Conservation (phyloP, 2,888 invertebrate species). For the Pristionchus mayeri region DNA sequence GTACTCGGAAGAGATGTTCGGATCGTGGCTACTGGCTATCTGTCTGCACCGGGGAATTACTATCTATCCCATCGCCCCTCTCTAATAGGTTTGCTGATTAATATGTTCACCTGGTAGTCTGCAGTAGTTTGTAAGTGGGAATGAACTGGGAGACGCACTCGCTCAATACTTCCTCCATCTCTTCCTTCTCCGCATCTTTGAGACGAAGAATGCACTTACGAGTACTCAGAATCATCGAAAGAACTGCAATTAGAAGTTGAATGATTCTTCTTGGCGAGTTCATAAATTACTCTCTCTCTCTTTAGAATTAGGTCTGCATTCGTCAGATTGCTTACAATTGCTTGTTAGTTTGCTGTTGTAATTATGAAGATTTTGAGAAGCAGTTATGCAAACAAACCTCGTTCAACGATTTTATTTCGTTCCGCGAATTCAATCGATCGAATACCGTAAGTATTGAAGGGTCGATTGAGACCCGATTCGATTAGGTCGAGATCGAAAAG, state of each 20-base stretch:
- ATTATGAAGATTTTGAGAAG: not conserved
- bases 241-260: no score
- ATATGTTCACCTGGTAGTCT: constrained; percentile 16
- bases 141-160: constrained; percentile 11
- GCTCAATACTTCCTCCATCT: constrained; percentile 11
- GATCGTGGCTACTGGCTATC: constrained; percentile 27
- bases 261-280: not conserved
- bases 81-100: not conserved
- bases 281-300: not conserved
- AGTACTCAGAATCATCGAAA: not conserved
- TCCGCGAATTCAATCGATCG: constrained; percentile 28
- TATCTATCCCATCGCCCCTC: no score
- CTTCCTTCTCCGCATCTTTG: constrained; percentile 10
- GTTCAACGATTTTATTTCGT: constrained; percentile 23
- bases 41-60: not conserved
- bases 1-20: constrained; percentile 28
- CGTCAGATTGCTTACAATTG: not conserved
- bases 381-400: not conserved
- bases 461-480: constrained; percentile 31
- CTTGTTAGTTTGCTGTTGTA: not conserved
- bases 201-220: constrained; percentile 35
- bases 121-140: constrained; percentile 13
- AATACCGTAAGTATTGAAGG: constrained; percentile 42
- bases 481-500: constrained; percentile 43
- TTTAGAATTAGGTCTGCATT: not conserved